Base-by-base conservation (phyloP, 2,113 vertebrate genomes). In the Micromys minutus region DNA sequence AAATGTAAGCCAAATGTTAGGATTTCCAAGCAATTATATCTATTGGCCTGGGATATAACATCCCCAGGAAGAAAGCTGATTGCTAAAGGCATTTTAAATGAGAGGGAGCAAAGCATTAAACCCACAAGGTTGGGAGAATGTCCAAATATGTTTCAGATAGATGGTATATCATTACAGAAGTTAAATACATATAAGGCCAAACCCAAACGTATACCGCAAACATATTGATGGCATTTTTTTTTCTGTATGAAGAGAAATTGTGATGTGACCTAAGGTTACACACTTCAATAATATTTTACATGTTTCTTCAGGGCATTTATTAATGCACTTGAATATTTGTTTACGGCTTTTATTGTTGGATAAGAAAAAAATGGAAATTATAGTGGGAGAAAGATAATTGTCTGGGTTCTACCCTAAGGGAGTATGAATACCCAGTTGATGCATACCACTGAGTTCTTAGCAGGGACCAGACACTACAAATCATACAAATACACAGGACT, bases 1-100 rank as follows among this genome's bases (percentile, higher is more conserved):
- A 95, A 97, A 95, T 90, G n/a, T 89, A 95, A 97, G 83, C 55
- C 91, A 95, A 97, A 95, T 91, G 79, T 94, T 91, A 92, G 45
- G 47, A 87, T 42, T 96, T 95, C 16, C 24, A 86, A 79, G 67
- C 55, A 96, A 77, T 96, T 67, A 10, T 89, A 55, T 95, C 61
- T 94, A 72, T 88, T 95, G 87, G n/a, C 52, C 34, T 95, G 81
- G 47, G 77, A 79, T 74, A 93, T 0, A 91, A 52, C 34, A 69
- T 81, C 69, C 95, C 31, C 31, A 16, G n/a, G 65, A 95, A 72
- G 89, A 96, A 91, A 89, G 39, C 31, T 93, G 90, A 97, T 97
- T 86, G 93, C 42, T 69, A 89, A 63, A 87, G 87, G 95, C 79
- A 96, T 89, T 95, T 94, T 95, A 93, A 96, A 89, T n/a, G 29